Evolutionary conservation across 2,888 invertebrate genomes (phyloP), one percentile per base, ranked within the genome.

Genomic region (Zhengitettix transpicula): DNA sequence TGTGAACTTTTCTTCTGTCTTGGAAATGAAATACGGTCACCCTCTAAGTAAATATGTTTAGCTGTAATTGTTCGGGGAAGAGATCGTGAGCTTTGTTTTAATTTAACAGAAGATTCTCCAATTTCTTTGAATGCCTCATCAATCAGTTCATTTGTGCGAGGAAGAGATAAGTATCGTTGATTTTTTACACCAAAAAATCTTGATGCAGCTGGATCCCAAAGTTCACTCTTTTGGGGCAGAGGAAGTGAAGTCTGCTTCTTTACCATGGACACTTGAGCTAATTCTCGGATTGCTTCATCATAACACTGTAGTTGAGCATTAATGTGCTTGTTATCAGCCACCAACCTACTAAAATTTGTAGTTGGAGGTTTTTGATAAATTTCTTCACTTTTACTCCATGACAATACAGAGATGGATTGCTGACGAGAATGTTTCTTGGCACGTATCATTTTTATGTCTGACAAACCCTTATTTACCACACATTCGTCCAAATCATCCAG

Each of bases 291-390:
- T 11, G 68, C 68, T 64, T 68, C 67, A 61, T 68, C 68, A 59
- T 68, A 68, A 57, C 68, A 68, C 59, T 67, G 63, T 40, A 68
- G 61, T 56, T 68, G 68, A 17, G 66, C 67, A 56, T 66, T 67
- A 15, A 68, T 68, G 8, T 63, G 62, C 42, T 63, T 63, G 10
- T 62, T 65, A 47, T 66, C 66, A 16, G 64, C 62, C 15, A 65
- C 61, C 52, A 64, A 60, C 52, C 61, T 57, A 42, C 61, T 61
- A 12, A 62, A 40, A 10, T 56, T 55, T 12, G 59, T 40, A 17
- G 58, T 41, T 17, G 47, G 17, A 41, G 63, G 61, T 17, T 61
- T 61, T 2, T 62, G 61, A 53, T 61, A 62, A 12, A 62, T 15
- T 17, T 64, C 64, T 55, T 62, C 64, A 53, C 63, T 64, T 40